Base-by-base conservation (phyloP, 2,888 invertebrate species). In the Allygus modestus region DNA sequence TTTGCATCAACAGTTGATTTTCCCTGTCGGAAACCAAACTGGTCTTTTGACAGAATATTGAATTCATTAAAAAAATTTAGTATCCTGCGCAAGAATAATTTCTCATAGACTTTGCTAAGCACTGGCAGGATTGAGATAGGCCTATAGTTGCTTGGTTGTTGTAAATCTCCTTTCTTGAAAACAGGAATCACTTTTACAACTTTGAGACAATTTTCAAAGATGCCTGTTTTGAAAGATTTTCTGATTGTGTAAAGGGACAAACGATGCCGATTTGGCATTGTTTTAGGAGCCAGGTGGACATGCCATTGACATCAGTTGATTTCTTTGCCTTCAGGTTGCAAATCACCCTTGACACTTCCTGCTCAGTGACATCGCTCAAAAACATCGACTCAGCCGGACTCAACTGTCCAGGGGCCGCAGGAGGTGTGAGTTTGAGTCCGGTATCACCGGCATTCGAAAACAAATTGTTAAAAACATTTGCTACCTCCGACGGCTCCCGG, bases 11-110 rank as follows among this genome's bases (percentile, higher is more conserved):
- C n/a, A n/a, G n/a, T n/a, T n/a, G n/a, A n/a, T n/a, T n/a, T n/a
- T n/a, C n/a, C n/a, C n/a, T n/a, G n/a, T n/a, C n/a, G n/a, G n/a
- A n/a, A n/a, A n/a, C n/a, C n/a, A n/a, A n/a, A n/a, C n/a, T n/a
- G 31, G 11, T 65, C 31, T 26, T 28, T 11, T 2, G 9, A 65
- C 65, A 65, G 23, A 28, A 65, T 26, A 9, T 65, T 65, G 65
- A 65, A 26, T 9, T 15, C 23, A 1, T 65, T 23, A 31, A 65
- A 26, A 12, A 65, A 31, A 65, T 65, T 65, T 23, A 65, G 12
- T 23, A 65, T 65, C 65, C 65, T 65, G 65, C 65, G 31, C 65
- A 65, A 20, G 26, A 65, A 65, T 23, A 65, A 65, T 65, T 26
- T 23, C 23, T 65, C 65, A n/a, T n/a, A n/a, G n/a, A n/a, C n/a